These are phyloP conservation scores for Brachypalpus laphriformis DNA, from an alignment of 2,888 invertebrate species.

Conservation along the genomic window DNA sequence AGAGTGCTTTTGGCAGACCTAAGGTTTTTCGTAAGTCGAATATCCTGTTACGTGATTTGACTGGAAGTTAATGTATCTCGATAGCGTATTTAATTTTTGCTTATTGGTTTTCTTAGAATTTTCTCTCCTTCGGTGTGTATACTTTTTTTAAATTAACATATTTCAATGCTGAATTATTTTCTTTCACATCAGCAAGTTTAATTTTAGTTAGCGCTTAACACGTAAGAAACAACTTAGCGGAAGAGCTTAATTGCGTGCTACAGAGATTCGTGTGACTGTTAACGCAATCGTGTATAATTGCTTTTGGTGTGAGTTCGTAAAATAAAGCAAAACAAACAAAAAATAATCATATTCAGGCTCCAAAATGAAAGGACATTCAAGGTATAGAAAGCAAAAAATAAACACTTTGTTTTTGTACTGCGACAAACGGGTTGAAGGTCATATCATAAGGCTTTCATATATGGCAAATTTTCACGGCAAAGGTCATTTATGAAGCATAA, in stretches of 20 bases:
- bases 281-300: constrained; percentile 63
- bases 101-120: constrained; percentile 29
- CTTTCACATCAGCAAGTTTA: constrained; percentile 8
- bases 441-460: background rate
- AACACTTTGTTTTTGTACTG: background rate
- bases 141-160: constrained; percentile 37
- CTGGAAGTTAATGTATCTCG: constrained; percentile 30
- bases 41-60: constrained; percentile 61
- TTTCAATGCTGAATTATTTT: constrained; percentile 33
- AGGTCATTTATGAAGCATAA: constrained; percentile 1
- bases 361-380: background rate
- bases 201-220: constrained; percentile 37
- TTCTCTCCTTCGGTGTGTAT: background rate
- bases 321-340: background rate
- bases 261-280: constrained; percentile 57
- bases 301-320: constrained; percentile 37
- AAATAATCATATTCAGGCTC: background rate
- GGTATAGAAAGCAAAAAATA: background rate
- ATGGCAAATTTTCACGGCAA: constrained; percentile 8
- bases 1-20: constrained; percentile 34
- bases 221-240: constrained; percentile 52
- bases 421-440: constrained; percentile 18
- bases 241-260: constrained; percentile 61
- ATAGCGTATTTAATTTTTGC: background rate
- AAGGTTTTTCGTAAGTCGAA: constrained; percentile 17